Base-by-base conservation (phyloP, 1,140 invertebrate species). In the Drosophila murphyi region DNA sequence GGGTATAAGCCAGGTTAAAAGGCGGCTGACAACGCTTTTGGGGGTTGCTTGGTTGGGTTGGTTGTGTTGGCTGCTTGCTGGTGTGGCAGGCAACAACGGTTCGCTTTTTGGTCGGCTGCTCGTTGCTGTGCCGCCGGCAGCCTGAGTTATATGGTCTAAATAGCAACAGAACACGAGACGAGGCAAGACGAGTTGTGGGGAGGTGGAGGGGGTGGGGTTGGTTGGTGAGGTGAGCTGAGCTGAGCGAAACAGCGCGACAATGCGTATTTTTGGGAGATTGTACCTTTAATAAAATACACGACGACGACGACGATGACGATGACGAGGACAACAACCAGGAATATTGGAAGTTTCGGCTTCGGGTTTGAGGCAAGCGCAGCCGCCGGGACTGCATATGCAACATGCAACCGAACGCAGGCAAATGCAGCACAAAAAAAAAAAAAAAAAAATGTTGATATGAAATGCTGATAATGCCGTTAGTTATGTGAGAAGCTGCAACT, bases 71-170 rank as follows among this genome's bases (percentile, higher is more conserved):
- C 20, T 20, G 20, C 20, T 20, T 20, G 20, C 39, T 10, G 39
- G 39, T 41, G 39, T 7, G 45, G 41, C 54, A 20, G 20, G 20
- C 20, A 20, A 20, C 20, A 51, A 50, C 37, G 56, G 45, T 69
- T 60, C 47, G 55, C 47, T 43, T 28, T 51, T 43, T 56, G 52
- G 59, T 56, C 12, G 68, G 48, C 34, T 47, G 41, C 31, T 48
- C 32, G 51, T 54, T 54, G 62, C 37, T 37, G 34, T n/a, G 61
- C 29, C 54, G 56, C 39, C 56, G 62, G 62, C 54, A 31, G 64
- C 35, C 54, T 76, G 74, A 76, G 74, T 79, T 81, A 81, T 81
- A 81, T 80, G 63, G 72, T 72, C 77, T 61, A 79, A 72, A 79
- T 76, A 77, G 68, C 72, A 76, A 76, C 79, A 69, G 67, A 69